These are phyloP conservation scores for roundworm (Caenorhabditis elegans) DNA, from an alignment of 1,140 invertebrate species.

Conservation along the genomic window DNA sequence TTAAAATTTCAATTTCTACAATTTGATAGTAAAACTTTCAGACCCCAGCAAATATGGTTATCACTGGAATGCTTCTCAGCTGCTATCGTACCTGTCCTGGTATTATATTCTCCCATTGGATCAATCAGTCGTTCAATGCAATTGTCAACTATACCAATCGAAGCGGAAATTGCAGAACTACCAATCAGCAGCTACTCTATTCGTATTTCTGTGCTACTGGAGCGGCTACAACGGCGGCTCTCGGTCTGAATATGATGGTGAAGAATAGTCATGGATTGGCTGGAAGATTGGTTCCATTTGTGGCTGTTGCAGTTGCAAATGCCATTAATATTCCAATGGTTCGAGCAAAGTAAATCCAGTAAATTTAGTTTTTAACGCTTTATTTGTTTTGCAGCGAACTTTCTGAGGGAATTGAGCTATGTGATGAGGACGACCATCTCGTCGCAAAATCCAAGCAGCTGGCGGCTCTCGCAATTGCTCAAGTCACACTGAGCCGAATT, in stretches of 20 bases:
- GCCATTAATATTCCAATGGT: constrained; percentile 89
- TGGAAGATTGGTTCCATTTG: constrained; percentile 77
- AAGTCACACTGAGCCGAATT: constrained; percentile 83
- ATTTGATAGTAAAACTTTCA: too few relatives aligned
- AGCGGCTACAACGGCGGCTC: constrained; percentile 84
- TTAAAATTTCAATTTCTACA: too few relatives aligned
- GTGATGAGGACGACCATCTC: constrained; percentile 67
- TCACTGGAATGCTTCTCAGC: constrained; percentile 80
- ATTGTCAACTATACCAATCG: constrained; percentile 97
- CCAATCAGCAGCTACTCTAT: constrained; percentile 74
- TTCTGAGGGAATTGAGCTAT: constrained; percentile 68
- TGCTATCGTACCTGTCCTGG: constrained; percentile 77
- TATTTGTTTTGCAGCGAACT: constrained; percentile 64
- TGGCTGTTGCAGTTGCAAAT: constrained; percentile 84
- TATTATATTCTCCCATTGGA: constrained; percentile 79
- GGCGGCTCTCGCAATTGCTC: constrained; percentile 77
- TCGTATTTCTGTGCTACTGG: constrained; percentile 87
- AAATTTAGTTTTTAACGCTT: background rate
- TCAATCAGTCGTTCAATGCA: constrained; percentile 96
- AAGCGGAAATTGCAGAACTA: constrained; percentile 77
- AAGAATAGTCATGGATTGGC: constrained; percentile 62
- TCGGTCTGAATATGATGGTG: constrained; percentile 75
- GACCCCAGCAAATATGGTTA: constrained; percentile 87
- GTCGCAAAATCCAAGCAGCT: constrained; percentile 73
- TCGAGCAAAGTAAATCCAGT: constrained; percentile 71